Evolutionary conservation across 2,113 vertebrate genomes (phyloP), one percentile per base, ranked within the genome.

Genomic region (Lipophrys pholis): DNA sequence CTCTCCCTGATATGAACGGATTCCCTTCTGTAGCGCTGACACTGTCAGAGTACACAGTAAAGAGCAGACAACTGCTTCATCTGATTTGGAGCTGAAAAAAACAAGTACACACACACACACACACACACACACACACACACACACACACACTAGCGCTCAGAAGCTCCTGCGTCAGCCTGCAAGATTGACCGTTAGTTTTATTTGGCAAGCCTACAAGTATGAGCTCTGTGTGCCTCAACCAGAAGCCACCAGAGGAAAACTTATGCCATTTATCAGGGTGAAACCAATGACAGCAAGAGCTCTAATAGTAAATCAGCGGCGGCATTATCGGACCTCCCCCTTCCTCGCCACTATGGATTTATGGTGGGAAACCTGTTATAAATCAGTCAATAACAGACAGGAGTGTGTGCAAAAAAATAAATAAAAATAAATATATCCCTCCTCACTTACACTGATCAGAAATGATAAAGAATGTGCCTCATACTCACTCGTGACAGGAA

Each of bases 301-400:
- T 84, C 85, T 80, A 81, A 86, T 82, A 80, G 86, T 92, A 89
- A 90, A 90, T 92, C 87, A 91, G 78, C 58, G 73, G 85, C 56
- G 69, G 70, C 76, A 76, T 90, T 87, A 91, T 83, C 79, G 76
- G 75, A 78, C 78, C 77, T 58, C 69, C 69, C 65, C 21, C 77
- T 77, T 63, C 62, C 78, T 76, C 39, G 17, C 83, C 84, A 70
- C 40, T 85, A 88, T 89, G 78, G 88, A 89, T 89, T 84, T 87
- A 76, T 78, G 78, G 70, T 71, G 75, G 75, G 73, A 74, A 78
- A 77, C 60, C 65, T 40, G 79, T 55, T 75, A 85, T 92, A 85
- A 90, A 91, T 91, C 89, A 84, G 74, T 83, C 82, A 82, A 78
- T 83, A 83, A 67, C 55, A 16, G 65, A 51, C 43, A 35, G 35